Evolutionary conservation across 2,888 invertebrate genomes (phyloP), one percentile per base, ranked within the genome.

Genomic region (Megastigmus dorsalis): DNA sequence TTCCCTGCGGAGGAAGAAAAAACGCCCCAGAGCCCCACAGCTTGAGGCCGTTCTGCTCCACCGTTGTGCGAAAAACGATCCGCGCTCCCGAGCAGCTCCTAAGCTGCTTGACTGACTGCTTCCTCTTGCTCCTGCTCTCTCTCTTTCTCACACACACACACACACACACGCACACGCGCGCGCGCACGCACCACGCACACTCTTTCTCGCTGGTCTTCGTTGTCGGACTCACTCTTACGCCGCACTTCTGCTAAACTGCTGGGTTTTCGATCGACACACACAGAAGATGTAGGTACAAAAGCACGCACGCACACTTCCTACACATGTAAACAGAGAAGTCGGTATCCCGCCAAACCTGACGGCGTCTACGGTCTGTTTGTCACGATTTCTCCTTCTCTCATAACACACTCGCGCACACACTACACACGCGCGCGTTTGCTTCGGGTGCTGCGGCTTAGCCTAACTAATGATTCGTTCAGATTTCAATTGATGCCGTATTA

Each of bases 1-100:
- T 95, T 93, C 96, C 96, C 94, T 95, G 96, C 91, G 95, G 95
- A 93, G 95, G 95, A 93, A 96, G 94, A 92, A 96, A 95, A 92
- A 95, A 96, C 90, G 95, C 95, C 92, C 95, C 95, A 91, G 95
- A 94, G 92, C 96, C 95, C 96, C 96, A 96, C 96, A 96, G 96
- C 93, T 96, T 96, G 96, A 93, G 93, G 93, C 95, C 93, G 93
- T 91, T 91, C 90, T 91, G 86, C 86, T 87, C 85, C 86, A 87
- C 86, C 80, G 86, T 86, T 83, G 84, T 81, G 80, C 79, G 80
- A 84, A 78, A 83, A 82, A 83, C 41, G 3, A 45, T 18, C 9
- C 26, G 81, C 75, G 79, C 52, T 65, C 33, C 10, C 45, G 5
- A 30, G n/a, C 62, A 68, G 26, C 59, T 54, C 41, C 67, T 66